Percentiles rank a stretch among this genome's conserved stretches.
phyloP scores from a whole-genome alignment of 2,113 vertebrate species.

The Bostrychus sinensis region DNA sequence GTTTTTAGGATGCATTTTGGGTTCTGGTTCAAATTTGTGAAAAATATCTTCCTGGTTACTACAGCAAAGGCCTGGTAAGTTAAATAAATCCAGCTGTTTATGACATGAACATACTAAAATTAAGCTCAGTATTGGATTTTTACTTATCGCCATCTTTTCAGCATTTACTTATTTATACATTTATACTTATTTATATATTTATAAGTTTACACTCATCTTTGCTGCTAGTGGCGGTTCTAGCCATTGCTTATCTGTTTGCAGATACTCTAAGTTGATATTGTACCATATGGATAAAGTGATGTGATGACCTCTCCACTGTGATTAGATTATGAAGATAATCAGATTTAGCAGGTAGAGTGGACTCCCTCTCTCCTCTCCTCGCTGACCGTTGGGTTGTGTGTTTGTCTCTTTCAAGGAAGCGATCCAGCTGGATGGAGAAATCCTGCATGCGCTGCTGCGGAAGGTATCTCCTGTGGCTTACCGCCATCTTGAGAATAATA shows the following conservation, averaged over 20 bases:
- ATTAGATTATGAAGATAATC: slow-evolving; percentile 38
- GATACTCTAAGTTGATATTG: neutral
- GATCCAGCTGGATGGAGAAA: slow-evolving; percentile 96
- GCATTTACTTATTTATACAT: too few relatives aligned
- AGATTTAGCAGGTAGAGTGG: slow-evolving; percentile 33
- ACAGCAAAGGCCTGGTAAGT: slow-evolving; percentile 83
- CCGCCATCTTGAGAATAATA: slow-evolving; percentile 93
- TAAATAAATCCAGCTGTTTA: neutral
- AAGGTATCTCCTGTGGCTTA: slow-evolving; percentile 86
- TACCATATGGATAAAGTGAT: slow-evolving; percentile 14
- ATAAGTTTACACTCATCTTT: too few relatives aligned
- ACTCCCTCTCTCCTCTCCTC: neutral
- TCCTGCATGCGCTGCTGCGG: slow-evolving; percentile 90
- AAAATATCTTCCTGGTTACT: slow-evolving; percentile 85
- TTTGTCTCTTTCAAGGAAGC: slow-evolving; percentile 83
- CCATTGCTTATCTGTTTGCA: neutral
- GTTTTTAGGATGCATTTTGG: slow-evolving; percentile 82
- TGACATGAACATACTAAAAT: too few relatives aligned
- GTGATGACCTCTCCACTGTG: slow-evolving; percentile 31
- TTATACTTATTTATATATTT: too few relatives aligned
- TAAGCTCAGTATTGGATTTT: too few relatives aligned
- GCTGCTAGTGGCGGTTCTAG: neutral
- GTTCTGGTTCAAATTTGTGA: slow-evolving; percentile 84
- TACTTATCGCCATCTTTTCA: too few relatives aligned
- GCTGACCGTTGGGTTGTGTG: slow-evolving; percentile 14